Conservation (phyloP, 1,140 invertebrate species). For the Capitella teleta region DNA sequence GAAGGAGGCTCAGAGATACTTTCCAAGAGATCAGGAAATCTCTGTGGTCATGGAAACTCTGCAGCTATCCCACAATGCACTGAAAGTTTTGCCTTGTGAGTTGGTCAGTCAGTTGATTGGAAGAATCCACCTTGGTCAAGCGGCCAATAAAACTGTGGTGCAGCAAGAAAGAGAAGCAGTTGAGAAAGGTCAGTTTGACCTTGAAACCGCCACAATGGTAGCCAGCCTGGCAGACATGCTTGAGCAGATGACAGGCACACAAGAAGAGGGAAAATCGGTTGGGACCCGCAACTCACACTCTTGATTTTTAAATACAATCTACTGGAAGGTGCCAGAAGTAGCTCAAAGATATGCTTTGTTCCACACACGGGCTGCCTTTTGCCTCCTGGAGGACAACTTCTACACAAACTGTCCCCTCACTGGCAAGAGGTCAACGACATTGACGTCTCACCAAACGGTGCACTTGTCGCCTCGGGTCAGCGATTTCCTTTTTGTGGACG, state of each 20-base stretch:
- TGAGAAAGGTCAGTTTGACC: neutral
- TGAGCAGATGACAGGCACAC: neutral
- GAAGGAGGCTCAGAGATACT: slow-evolving; percentile 10
- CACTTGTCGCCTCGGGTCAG: slow-evolving; percentile 1
- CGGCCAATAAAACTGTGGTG: neutral
- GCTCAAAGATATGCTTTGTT: neutral
- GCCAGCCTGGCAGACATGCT: neutral
- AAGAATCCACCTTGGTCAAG: neutral
- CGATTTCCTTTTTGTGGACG: neutral
- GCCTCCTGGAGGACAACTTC: slow-evolving; percentile 5
- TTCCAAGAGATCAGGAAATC: slow-evolving; percentile 15
- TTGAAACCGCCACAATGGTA: neutral
- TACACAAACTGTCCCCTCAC: slow-evolving; percentile 3
- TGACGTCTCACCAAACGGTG: neutral
- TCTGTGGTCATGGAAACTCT: slow-evolving; percentile 14
- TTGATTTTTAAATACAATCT: neutral
- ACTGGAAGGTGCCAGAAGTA: neutral
- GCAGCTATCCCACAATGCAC: slow-evolving; percentile 19
- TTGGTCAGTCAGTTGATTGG: slow-evolving; percentile 5
- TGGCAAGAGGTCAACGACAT: slow-evolving; percentile 1
- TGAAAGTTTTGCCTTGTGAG: slow-evolving; percentile 5
- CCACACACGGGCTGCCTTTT: slow-evolving; percentile 1
- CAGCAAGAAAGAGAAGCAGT: neutral
- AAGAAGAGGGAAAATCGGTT: neutral
- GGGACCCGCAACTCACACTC: neutral